Evolutionary conservation across 2,888 invertebrate genomes (phyloP).

Genomic region (Pollenia labialis): DNA sequence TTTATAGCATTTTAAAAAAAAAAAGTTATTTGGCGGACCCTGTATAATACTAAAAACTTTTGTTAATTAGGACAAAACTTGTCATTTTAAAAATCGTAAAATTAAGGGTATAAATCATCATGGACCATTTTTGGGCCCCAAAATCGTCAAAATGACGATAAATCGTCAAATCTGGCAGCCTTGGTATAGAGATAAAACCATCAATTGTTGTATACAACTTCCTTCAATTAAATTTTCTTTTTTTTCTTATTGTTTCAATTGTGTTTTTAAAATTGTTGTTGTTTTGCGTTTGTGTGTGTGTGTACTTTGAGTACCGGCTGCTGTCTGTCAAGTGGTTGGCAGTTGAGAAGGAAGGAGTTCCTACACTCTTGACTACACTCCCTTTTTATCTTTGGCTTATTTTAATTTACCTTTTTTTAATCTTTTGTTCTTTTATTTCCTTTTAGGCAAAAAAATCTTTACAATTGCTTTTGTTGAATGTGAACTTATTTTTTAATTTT

Average conservation of each 20-base stretch:
- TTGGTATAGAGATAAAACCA: conserved; percentile 29
- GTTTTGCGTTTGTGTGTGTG: not conserved
- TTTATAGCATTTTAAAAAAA: no score
- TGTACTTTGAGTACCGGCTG: conserved; percentile 58
- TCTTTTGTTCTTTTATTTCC: conserved; percentile 56
- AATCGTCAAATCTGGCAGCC: no score
- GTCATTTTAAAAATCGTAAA: no score
- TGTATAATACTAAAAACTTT: no score
- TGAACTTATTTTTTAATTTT: no score
- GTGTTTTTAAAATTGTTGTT: not conserved
- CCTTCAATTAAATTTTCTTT: conserved; percentile 60
- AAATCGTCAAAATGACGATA: no score
- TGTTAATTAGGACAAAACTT: no score
- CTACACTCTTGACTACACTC: conserved; percentile 6
- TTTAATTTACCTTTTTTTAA: conserved; percentile 7
- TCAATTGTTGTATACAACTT: conserved; percentile 70
- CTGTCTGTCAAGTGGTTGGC: conserved; percentile 58
- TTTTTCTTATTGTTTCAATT: conserved; percentile 19
- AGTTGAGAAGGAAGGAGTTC: conserved; percentile 9
- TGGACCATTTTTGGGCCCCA: no score
- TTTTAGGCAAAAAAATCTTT: not conserved
- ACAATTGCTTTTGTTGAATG: not conserved
- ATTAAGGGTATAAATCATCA: no score
- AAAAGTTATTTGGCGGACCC: no score
- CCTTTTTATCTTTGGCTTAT: not conserved